Conservation (phyloP, 2,113 vertebrate species). For the Pampusana beccarii region DNA sequence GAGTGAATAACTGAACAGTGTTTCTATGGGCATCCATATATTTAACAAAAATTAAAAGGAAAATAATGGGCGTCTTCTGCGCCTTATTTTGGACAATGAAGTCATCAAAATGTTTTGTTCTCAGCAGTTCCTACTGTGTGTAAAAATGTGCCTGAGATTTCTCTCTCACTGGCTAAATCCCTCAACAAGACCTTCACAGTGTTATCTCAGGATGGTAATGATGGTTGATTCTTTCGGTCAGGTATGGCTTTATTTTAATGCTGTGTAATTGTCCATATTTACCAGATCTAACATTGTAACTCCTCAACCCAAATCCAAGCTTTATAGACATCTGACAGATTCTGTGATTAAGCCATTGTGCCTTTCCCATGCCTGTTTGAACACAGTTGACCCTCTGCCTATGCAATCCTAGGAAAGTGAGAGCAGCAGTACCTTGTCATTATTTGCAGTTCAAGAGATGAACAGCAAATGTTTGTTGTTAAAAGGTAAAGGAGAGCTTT, state of each 20-base stretch:
- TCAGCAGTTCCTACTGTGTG: background rate
- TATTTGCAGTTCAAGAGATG: background rate
- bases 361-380: background rate
- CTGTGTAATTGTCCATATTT: background rate
- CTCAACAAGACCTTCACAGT: background rate
- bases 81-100: background rate
- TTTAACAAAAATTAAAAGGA: background rate
- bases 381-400: background rate
- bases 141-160: background rate
- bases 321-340: background rate
- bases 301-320: background rate
- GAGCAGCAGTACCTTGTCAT: background rate
- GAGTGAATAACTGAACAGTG: background rate
- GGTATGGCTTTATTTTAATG: background rate
- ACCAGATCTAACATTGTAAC: background rate
- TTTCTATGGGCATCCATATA: background rate
- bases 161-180: background rate
- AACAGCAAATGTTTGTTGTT: background rate
- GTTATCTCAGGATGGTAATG: background rate
- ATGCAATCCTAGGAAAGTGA: accelerated
- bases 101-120: background rate
- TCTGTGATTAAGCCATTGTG: background rate
- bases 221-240: background rate
- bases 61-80: background rate
- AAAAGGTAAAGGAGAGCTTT: background rate